Conservation (phyloP, 2,888 invertebrate species). For the Polietes domitor region DNA sequence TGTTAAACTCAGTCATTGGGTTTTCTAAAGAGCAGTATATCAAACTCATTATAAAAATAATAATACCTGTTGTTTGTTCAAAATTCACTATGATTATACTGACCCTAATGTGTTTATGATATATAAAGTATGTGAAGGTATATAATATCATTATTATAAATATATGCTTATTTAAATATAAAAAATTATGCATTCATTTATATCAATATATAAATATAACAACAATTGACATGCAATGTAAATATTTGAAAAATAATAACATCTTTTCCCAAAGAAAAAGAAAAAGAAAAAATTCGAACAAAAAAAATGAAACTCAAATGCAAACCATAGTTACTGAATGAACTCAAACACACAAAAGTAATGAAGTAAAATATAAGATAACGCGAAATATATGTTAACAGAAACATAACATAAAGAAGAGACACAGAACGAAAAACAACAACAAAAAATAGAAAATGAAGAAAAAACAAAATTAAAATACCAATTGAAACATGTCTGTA, state of each 20-base stretch:
- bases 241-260: not conserved
- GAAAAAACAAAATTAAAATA: slow-evolving; percentile 82
- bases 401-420: slow-evolving; percentile 49
- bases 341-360: slow-evolving; percentile 1
- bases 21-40: too few species aligned
- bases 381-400: slow-evolving; percentile 40
- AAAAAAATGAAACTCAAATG: slow-evolving; percentile 39
- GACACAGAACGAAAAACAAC: not conserved
- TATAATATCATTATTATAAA: too few species aligned
- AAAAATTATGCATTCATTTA: not conserved
- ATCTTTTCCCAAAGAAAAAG: not conserved
- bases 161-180: not conserved
- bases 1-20: too few species aligned
- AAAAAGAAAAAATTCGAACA: slow-evolving; percentile 25
- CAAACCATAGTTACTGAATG: slow-evolving; percentile 42
- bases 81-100: too few species aligned
- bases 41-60: too few species aligned
- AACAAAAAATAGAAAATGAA: slow-evolving; percentile 51
- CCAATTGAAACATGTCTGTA: slow-evolving; percentile 95
- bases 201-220: not conserved
- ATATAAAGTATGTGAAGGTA: not conserved
- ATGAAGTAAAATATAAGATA: slow-evolving; percentile 16
- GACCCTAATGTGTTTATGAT: too few species aligned
- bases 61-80: too few species aligned
- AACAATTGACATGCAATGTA: not conserved